phyloP scores from a whole-genome alignment of 2,888 invertebrate genomes.

The Alviniconcha strummeri region DNA sequence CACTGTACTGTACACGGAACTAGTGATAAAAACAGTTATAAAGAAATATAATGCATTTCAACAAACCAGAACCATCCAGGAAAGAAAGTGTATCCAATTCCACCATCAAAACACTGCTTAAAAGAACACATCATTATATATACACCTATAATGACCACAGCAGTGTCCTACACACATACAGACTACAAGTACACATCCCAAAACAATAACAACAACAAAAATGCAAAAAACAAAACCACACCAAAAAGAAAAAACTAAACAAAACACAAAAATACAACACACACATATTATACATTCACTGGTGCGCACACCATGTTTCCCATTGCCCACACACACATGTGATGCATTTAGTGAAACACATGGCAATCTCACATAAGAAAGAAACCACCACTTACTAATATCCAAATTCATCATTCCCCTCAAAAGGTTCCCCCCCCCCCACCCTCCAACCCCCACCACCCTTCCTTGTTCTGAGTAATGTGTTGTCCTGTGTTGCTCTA shows the following conservation, averaged over 20 bases:
- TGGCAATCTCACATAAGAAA: too few species aligned
- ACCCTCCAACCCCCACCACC: too few species aligned
- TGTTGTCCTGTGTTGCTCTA: too few species aligned
- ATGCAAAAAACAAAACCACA: neutral
- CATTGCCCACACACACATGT: neutral
- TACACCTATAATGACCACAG: too few species aligned
- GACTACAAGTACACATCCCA: neutral
- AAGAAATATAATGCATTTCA: neutral
- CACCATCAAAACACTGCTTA: too few species aligned
- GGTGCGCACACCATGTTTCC: neutral
- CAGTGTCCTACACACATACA: neutral
- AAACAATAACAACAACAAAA: neutral
- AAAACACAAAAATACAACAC: neutral
- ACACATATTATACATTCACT: neutral
- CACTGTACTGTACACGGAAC: neutral
- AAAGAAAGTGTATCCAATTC: too few species aligned
- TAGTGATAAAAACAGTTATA: neutral
- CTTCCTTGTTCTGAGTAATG: too few species aligned
- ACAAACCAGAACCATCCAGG: neutral
- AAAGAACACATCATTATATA: too few species aligned
- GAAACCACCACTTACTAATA: too few species aligned
- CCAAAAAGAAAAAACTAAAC: neutral
- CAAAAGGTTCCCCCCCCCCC: too few species aligned
- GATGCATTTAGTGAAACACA: too few species aligned
- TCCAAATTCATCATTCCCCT: too few species aligned